Evolutionary conservation across 2,888 invertebrate species (phyloP), one percentile per base, ranked within the genome.

Genomic region (Amiota minor): DNA sequence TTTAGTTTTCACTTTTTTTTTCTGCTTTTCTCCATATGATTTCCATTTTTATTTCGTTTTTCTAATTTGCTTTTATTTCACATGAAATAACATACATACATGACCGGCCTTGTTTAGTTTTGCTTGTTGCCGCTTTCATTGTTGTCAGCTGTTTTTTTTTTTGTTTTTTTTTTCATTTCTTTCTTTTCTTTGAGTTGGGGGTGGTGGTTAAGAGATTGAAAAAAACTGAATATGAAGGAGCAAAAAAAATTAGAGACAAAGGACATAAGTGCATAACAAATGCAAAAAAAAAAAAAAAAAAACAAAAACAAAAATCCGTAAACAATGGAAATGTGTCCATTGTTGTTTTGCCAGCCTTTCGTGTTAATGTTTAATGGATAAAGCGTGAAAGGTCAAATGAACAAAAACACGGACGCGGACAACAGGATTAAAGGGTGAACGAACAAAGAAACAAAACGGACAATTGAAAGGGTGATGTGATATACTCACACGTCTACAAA

Each of bases 181-280:
- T 18, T 16, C 20, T 12, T 61, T 12, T 14, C 20, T 10, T 45
- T 23, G 18, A 35, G 35, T 23, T 62, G 62, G 14, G 62, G 82
- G 86, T 83, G 81, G 75, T 82, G 76, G 77, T 68, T 55, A 55
- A 46, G 45, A 23, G 49, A 61, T 10, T 20, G n/a, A 1, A 9
- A 46, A 47, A 45, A 18, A 16, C 18, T 67, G 20, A 35, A 11
- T 10, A 65, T 35, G 46, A 18, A 16, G 45, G 50, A 62, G 45
- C 11, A 49, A 55, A 53, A 46, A n/a, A 70, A 8, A 11, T 9
- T 9, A 69, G 49, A 59, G 62, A 55, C 14, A 16, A 1, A 14
- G 23, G 35, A 20, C 4, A 16, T 16, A 9, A 12, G 14, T 46
- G n/a, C 47, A 11, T 18, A 3, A 23, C n/a, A 23, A 67, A 23